Evolutionary conservation across 2,888 invertebrate species (phyloP).

Genomic region (Aplocera efformata): DNA sequence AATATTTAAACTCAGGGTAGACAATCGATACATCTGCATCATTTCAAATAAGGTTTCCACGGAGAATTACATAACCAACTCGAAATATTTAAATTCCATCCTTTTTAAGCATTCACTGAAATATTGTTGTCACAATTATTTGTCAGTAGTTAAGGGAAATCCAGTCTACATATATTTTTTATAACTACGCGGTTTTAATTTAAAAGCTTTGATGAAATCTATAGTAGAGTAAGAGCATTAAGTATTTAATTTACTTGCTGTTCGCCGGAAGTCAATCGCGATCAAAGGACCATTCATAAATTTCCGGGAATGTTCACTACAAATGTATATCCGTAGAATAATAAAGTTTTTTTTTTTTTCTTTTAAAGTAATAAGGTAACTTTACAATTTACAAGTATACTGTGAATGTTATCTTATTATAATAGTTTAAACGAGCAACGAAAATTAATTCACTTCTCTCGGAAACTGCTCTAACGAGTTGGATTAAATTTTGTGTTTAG

Average conservation of each 20-base stretch:
- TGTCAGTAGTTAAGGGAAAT: constrained; percentile 8
- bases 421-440: too few relatives aligned
- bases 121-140: neutral
- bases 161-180: neutral
- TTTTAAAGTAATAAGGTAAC: too few relatives aligned
- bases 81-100: constrained; percentile 11
- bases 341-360: neutral
- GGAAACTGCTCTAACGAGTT: too few relatives aligned
- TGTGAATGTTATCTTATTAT: too few relatives aligned
- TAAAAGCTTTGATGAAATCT: neutral
- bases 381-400: too few relatives aligned
- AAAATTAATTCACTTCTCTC: too few relatives aligned
- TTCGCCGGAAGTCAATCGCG: constrained; percentile 1
- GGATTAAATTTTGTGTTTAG: too few relatives aligned
- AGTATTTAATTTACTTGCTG: too few relatives aligned
- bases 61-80: constrained; percentile 35
- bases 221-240: neutral
- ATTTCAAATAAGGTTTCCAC: constrained; percentile 46
- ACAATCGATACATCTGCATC: too few relatives aligned
- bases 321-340: neutral
- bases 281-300: constrained; percentile 13
- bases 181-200: neutral
- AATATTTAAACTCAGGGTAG: too few relatives aligned
- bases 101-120: neutral
- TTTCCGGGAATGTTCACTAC: constrained; percentile 4